Percentiles rank a stretch among this genome's conserved stretches.
These are phyloP conservation scores for Limnephilus marmoratus DNA, from an alignment of 2,888 invertebrate species.

Conservation along the genomic window DNA sequence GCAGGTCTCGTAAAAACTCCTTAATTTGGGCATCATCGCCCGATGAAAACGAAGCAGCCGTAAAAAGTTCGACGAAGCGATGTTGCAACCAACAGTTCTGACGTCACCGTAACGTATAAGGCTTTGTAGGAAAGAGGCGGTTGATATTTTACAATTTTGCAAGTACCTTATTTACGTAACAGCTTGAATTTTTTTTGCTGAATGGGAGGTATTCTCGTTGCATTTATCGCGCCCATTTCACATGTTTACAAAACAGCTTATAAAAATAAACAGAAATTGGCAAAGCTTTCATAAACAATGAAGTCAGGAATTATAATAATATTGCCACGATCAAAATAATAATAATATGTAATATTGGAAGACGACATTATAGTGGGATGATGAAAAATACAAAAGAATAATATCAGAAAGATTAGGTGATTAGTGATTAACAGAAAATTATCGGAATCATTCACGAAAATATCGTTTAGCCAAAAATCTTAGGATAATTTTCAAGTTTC, in stretches of 20 bases:
- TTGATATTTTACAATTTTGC: constrained; percentile 2
- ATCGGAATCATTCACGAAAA: no score
- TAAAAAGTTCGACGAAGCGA: constrained; percentile 6
- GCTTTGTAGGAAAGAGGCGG: not conserved
- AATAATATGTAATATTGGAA: not conserved
- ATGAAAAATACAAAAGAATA: no score
- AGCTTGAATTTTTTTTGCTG: not conserved
- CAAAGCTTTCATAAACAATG: not conserved
- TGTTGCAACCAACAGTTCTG: not conserved
- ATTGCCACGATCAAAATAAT: not conserved
- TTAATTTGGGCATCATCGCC: constrained; percentile 25
- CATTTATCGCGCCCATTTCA: not conserved
- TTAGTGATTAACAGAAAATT: no score
- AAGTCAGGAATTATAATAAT: not conserved
- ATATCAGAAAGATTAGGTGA: no score
- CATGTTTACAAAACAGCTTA: constrained; percentile 4
- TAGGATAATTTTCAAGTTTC: no score
- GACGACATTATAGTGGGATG: not conserved
- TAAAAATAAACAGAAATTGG: not conserved
- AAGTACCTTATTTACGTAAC: not conserved
- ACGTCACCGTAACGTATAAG: constrained; percentile 3
- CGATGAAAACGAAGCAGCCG: constrained; percentile 3
- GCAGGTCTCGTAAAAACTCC: not conserved
- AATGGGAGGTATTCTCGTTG: not conserved
- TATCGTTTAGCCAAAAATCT: no score